phyloP scores from a whole-genome alignment of 2,113 vertebrate genomes.

The Hyperoodon ampullatus region DNA sequence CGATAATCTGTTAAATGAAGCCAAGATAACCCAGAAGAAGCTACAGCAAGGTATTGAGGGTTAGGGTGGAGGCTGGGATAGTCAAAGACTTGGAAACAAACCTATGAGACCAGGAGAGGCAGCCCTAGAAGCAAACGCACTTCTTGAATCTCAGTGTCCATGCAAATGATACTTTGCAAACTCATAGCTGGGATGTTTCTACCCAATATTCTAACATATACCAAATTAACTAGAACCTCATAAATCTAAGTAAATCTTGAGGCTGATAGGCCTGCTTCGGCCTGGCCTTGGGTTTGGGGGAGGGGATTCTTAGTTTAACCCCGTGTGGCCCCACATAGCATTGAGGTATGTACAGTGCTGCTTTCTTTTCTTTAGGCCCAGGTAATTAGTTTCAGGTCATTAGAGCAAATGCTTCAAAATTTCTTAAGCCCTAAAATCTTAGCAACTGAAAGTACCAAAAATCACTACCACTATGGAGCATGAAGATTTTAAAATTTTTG shows the following conservation, averaged over 20 bases:
- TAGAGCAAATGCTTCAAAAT: background rate
- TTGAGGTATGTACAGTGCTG: background rate
- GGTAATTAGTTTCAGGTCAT: background rate
- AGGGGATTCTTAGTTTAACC: background rate
- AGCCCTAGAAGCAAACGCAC: background rate
- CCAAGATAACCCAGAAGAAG: constrained; percentile 81
- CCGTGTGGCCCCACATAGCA: background rate
- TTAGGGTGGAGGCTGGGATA: background rate
- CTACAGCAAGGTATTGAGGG: constrained; percentile 85
- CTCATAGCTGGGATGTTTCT: background rate
- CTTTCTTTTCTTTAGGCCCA: background rate
- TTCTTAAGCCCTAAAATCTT: constrained; percentile 36
- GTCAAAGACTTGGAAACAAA: background rate
- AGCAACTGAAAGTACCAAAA: background rate
- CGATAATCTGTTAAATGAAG: constrained; percentile 82
- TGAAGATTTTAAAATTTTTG: constrained; percentile 1
- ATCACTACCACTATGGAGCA: background rate
- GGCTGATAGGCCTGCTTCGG: background rate
- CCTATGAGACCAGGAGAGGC: background rate
- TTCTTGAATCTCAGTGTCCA: background rate
- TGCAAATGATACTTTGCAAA: background rate
- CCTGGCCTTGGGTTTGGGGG: background rate
- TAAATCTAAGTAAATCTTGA: background rate
- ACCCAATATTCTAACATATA: background rate
- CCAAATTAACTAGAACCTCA: background rate